Conservation (phyloP, 2,113 vertebrate genomes). For the Sterrhoptilus dennistouni region DNA sequence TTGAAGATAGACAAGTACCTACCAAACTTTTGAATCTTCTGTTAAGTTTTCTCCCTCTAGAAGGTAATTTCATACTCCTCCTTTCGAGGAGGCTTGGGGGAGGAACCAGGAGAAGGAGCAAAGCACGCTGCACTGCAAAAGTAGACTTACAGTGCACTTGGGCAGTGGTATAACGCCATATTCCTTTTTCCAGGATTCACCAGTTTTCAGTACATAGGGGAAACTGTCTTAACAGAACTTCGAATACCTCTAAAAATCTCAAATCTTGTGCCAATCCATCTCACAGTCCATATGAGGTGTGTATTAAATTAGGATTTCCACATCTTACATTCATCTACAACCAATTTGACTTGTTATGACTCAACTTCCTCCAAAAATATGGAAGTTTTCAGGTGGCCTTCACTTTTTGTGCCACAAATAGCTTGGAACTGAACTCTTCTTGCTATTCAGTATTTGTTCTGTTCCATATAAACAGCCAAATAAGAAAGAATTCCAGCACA, state of each 20-base stretch:
- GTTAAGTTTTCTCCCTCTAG: not conserved
- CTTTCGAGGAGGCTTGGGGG: not conserved
- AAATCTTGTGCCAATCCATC: not conserved
- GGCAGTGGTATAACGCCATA: not conserved
- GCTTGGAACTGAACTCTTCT: not conserved
- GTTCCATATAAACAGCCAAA: not conserved
- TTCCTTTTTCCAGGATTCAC: not conserved
- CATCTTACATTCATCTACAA: not conserved
- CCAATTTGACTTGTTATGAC: not conserved
- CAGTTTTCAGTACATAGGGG: not conserved
- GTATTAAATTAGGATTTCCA: not conserved
- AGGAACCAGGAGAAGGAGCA: not conserved
- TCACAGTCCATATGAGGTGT: not conserved
- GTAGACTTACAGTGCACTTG: rapidly evolving
- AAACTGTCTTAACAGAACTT: not conserved
- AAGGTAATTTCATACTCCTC: not conserved
- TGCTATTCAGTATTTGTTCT: not conserved
- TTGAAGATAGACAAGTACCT: not conserved
- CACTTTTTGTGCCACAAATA: not conserved
- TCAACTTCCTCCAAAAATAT: not conserved
- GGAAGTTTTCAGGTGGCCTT: not conserved
- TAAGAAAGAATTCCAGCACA: not conserved
- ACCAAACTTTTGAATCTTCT: not conserved
- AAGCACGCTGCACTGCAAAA: not conserved
- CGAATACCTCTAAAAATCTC: not conserved